Conservation (phyloP, 1,140 invertebrate species). For the Bombus breviceps region DNA sequence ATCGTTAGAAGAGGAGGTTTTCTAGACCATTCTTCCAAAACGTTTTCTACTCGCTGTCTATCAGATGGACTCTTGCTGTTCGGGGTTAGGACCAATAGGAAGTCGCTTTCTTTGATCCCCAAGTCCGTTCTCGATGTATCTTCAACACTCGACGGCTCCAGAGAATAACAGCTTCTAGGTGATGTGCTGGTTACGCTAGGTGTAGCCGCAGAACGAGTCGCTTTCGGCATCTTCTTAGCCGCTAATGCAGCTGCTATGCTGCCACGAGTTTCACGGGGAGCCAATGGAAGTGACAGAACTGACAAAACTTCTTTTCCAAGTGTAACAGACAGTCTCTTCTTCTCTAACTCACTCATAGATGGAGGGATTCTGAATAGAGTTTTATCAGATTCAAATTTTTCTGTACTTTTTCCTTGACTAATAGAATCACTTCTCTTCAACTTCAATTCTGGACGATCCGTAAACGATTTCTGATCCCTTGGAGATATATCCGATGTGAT, state of each 20-base stretch:
- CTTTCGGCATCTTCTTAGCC: conserved; percentile 75
- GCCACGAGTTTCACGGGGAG: conserved; percentile 86
- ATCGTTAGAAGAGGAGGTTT: conserved; percentile 68
- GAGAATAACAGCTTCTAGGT: conserved; percentile 83
- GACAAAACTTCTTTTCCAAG: conserved; percentile 88
- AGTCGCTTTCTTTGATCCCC: conserved; percentile 76
- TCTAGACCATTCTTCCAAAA: conserved; percentile 81
- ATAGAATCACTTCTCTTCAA: conserved; percentile 74
- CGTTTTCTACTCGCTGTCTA: conserved; percentile 79
- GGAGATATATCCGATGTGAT: conserved; percentile 65
- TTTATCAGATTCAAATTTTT: conserved; percentile 64
- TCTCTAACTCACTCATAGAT: conserved; percentile 85
- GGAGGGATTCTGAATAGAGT: conserved; percentile 28
- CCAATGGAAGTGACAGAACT: conserved; percentile 82
- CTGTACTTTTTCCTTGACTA: conserved; percentile 67
- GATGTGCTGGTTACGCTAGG: conserved; percentile 72
- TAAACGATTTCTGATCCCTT: conserved; percentile 10
- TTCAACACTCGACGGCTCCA: conserved; percentile 82
- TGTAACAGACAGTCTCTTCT: conserved; percentile 87
- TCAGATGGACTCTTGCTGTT: conserved; percentile 73
- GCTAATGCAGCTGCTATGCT: conserved; percentile 84
- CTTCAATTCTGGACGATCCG: conserved; percentile 6
- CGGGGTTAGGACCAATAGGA: conserved; percentile 82
- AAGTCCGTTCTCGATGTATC: conserved; percentile 44
- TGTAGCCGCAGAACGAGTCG: not conserved